A percentile compares a stretch with the other conserved stretches of the same genome.
Conservation (phyloP, 2,888 invertebrate genomes). For the Cerceris rybyensis region DNA sequence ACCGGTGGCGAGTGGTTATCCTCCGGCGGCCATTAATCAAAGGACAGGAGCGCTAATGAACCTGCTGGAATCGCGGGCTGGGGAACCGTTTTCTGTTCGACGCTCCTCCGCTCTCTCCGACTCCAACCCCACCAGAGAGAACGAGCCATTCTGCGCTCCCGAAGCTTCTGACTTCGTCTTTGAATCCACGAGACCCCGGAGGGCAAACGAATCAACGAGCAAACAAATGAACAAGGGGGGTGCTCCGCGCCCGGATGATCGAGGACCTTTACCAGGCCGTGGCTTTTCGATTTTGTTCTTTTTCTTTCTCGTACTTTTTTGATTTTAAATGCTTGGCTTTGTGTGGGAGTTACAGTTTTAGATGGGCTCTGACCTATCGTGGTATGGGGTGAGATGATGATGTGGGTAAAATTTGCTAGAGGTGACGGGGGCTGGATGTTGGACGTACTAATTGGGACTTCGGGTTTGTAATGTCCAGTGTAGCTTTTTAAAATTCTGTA, state of each 20-base stretch:
- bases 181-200: slow-evolving; percentile 62
- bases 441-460: no score
- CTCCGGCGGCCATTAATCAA: slow-evolving; percentile 77
- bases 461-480: no score
- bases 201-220: slow-evolving; percentile 66
- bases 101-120: slow-evolving; percentile 10
- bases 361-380: no score
- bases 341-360: no score
- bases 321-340: no score
- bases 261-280: slow-evolving; percentile 51
- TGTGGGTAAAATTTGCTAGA: no score
- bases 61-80: slow-evolving; percentile 70
- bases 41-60: slow-evolving; percentile 79
- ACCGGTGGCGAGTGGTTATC: slow-evolving; percentile 74
- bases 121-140: neutral
- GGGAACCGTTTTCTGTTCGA: slow-evolving; percentile 61
- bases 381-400: no score
- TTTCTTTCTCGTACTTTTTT: no score
- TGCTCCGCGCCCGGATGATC: slow-evolving; percentile 50
- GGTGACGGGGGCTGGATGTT: no score
- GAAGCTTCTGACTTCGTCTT: slow-evolving; percentile 49
- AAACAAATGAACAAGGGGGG: slow-evolving; percentile 59
- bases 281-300: slow-evolving; percentile 27
- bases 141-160: slow-evolving; percentile 28
- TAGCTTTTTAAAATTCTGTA: no score